Conservation (phyloP, 53 echinoderm and acorn worm species). For the Paelopatides confundens region DNA sequence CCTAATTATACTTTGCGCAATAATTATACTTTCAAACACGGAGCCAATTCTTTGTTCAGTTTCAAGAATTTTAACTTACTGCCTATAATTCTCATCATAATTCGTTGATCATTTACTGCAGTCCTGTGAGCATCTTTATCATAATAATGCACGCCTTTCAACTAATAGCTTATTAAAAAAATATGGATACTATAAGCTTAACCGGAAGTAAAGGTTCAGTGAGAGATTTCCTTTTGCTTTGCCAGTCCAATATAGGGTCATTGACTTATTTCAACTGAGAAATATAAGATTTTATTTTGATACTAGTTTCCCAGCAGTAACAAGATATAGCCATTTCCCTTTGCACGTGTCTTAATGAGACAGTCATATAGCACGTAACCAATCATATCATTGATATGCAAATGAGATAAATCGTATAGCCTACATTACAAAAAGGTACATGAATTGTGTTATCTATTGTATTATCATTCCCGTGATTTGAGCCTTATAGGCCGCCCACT, state of each 20-base stretch:
- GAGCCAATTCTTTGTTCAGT: too few relatives aligned
- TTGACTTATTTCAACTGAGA: not conserved
- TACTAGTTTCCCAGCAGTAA: not conserved
- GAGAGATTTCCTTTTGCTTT: not conserved
- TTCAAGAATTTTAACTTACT: too few relatives aligned
- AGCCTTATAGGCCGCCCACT: too few relatives aligned
- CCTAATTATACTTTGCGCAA: too few relatives aligned
- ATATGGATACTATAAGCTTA: not conserved
- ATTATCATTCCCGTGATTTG: too few relatives aligned
- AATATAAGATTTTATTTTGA: not conserved
- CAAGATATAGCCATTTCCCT: not conserved
- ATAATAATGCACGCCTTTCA: not conserved
- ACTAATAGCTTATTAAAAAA: not conserved
- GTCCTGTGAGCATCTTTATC: not conserved
- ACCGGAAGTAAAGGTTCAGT: not conserved
- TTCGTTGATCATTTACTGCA: too few relatives aligned
- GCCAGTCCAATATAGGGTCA: too few relatives aligned
- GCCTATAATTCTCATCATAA: too few relatives aligned
- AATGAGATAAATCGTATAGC: not conserved
- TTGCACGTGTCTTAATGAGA: too few relatives aligned
- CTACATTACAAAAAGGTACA: too few relatives aligned
- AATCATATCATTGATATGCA: not conserved
- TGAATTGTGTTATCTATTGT: too few relatives aligned
- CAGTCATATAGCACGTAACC: not conserved
- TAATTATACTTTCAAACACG: too few relatives aligned